Evolutionary conservation across 2,797 vertebrate genomes (phyloP), one percentile per base, ranked within the genome.

Genomic region (Anniella stebbinsi): DNA sequence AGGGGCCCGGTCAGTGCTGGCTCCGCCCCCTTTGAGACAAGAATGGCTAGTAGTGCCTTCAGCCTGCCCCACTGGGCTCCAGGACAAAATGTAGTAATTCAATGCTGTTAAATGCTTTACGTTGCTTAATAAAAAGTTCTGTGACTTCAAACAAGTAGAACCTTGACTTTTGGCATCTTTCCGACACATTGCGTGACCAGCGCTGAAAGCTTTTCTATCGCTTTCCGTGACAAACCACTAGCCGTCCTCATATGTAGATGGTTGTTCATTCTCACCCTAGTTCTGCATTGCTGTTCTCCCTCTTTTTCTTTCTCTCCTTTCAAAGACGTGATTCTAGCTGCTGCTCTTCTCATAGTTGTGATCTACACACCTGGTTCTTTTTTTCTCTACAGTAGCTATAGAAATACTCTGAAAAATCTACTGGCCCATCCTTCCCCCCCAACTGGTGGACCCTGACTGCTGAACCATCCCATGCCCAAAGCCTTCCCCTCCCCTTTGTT

Each of bases 161-260:
- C 3, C 17, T 41, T 0, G 4, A 54, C 87, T 87, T 18, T 18
- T 5, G 91, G 36, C 66, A 10, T 15, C 67, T 41, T 69, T 2
- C 1, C 54, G 69, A 83, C 88, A 45, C 72, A 66, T 36, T 13
- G 84, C 73, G 83, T 89, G 85, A 73, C 36, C 78, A 23, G 10
- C 73, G 86, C 8, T 30, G 45, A 21, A 66, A 69, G 69, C 12
- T 90, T 82, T 41, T 5, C 0, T 15, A 2, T 60, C 41, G 0
- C 45, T 88, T 73, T 28, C 0, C 0, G 86, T 91, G 95, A 90
- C 94, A 94, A 87, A 91, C 93, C 90, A 63, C 93, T 89, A 93
- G 91, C 89, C 88, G 75, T 70, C 0, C 72, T 89, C 33, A 0
- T 0, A 13, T 6, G 80, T 67, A 0, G 18, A 45, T 81, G n/a